phyloP scores from a whole-genome alignment of 2,797 vertebrate genomes.

The Gila robusta region DNA sequence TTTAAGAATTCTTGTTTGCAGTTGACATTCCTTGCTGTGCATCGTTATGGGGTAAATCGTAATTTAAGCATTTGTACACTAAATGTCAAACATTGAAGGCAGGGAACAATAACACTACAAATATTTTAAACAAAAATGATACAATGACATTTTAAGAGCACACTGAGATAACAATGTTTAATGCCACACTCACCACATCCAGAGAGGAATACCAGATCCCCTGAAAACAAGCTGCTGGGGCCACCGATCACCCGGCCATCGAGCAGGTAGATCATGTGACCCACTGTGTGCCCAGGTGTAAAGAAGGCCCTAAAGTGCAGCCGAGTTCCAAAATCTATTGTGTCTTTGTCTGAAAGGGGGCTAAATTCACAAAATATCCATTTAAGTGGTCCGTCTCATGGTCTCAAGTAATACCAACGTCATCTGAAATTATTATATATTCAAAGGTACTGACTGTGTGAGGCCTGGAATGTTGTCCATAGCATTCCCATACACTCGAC shows the following conservation, averaged over 20 bases:
- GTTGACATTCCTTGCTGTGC: background rate
- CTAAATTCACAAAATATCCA: constrained; percentile 68
- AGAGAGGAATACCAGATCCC: constrained; percentile 96
- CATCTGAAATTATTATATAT: background rate
- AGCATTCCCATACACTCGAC: constrained; percentile 90
- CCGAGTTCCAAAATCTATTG: constrained; percentile 81
- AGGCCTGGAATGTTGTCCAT: constrained; percentile 93
- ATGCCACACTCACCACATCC: constrained; percentile 88
- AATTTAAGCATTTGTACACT: background rate
- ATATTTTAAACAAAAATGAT: background rate
- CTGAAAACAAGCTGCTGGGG: constrained; percentile 94
- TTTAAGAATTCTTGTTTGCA: background rate
- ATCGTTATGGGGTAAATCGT: background rate
- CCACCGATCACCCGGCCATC: constrained; percentile 82
- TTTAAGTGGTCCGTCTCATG: background rate
- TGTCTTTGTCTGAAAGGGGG: constrained; percentile 88
- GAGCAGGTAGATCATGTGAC: constrained; percentile 94
- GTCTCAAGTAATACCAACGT: background rate
- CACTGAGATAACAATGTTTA: background rate
- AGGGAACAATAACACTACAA: constrained; percentile 7
- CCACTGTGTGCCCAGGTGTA: constrained; percentile 95
- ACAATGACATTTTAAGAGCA: background rate
- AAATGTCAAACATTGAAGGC: background rate
- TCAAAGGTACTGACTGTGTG: constrained; percentile 86
- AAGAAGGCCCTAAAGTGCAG: constrained; percentile 89